Percentiles rank a stretch among this genome's conserved stretches.
phyloP scores from a whole-genome alignment of 2,797 vertebrate genomes.

The Scarus forsteni region DNA sequence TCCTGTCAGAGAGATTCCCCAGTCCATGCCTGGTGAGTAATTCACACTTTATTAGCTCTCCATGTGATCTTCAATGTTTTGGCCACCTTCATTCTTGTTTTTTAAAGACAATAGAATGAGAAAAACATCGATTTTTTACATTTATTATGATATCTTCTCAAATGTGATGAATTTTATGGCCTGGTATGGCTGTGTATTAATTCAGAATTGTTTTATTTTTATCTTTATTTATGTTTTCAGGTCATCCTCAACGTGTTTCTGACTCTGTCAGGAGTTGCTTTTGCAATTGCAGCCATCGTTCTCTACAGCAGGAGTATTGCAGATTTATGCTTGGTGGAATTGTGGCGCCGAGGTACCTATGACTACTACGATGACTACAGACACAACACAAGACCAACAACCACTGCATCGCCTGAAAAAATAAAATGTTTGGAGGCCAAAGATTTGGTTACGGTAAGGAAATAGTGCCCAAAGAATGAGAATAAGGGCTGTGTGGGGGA shows the following conservation, averaged over 20 bases:
- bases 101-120: too few species aligned
- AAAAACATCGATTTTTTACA: too few species aligned
- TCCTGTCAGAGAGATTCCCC: conserved; percentile 76
- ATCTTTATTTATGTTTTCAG: conserved; percentile 47
- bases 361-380: fast-evolving
- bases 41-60: background rate
- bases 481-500: background rate
- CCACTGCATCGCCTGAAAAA: background rate
- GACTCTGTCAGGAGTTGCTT: conserved; percentile 56
- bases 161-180: too few species aligned
- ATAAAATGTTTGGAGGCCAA: background rate
- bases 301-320: conserved; percentile 44
- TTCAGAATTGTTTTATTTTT: conserved; percentile 1
- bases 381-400: background rate
- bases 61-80: background rate
- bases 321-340: fast-evolving
- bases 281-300: conserved; percentile 68
- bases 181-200: background rate
- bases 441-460: background rate
- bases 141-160: too few species aligned
- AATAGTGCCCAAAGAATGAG: background rate
- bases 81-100: background rate
- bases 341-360: too few species aligned
- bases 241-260: conserved; percentile 59
- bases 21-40: conserved; percentile 81